Evolutionary conservation across 2,888 invertebrate species (phyloP).

Genomic region (Nebria salina): DNA sequence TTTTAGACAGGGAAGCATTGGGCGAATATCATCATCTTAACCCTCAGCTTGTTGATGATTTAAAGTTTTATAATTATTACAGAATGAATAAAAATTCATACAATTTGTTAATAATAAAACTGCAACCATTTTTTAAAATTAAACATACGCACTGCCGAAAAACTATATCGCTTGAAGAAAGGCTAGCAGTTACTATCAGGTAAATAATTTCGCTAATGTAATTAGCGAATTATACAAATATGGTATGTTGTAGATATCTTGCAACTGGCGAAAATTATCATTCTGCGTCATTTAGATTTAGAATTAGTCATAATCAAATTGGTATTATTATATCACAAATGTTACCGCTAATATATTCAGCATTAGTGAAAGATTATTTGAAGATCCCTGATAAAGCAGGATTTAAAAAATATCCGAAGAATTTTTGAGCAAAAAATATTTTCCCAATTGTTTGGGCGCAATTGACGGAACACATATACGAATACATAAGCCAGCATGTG

Average conservation of each 20-base stretch:
- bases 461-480: slow-evolving; percentile 27
- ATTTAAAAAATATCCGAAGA: background rate
- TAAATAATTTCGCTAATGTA: slow-evolving; percentile 7
- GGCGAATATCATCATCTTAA: too few relatives aligned
- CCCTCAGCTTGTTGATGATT: slow-evolving; percentile 31
- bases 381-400: too few relatives aligned
- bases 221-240: slow-evolving; percentile 11
- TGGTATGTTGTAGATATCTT: slow-evolving; percentile 17
- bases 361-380: too few relatives aligned
- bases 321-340: slow-evolving; percentile 15
- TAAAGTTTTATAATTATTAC: slow-evolving; percentile 30
- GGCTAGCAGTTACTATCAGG: slow-evolving; percentile 31
- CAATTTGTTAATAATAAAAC: slow-evolving; percentile 26
- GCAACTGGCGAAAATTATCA: slow-evolving; percentile 22
- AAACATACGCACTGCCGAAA: slow-evolving; percentile 31
- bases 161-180: slow-evolving; percentile 30
- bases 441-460: slow-evolving; percentile 27
- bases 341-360: too few relatives aligned
- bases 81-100: slow-evolving; percentile 30
- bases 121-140: slow-evolving; percentile 21
- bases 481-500: slow-evolving; percentile 18
- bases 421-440: slow-evolving; percentile 22
- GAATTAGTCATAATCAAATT: slow-evolving; percentile 23
- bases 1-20: too few relatives aligned
- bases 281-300: slow-evolving; percentile 27